Evolutionary conservation across 1,140 invertebrate species (phyloP).

Genomic region (Drosophila athabasca): DNA sequence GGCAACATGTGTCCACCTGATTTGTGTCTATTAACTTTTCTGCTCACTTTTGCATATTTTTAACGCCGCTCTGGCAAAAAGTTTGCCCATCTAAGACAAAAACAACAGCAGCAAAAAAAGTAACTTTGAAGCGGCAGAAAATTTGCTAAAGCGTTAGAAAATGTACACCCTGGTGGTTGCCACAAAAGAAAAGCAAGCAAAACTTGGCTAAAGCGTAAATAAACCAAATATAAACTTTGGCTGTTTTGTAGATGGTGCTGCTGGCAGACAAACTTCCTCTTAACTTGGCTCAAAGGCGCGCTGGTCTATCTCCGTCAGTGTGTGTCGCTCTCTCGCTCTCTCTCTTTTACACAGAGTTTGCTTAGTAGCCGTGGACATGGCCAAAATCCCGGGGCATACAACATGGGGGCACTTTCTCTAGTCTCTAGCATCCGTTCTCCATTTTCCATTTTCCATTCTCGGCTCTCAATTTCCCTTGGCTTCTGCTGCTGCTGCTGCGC

Average conservation of each 20-base stretch:
- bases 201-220: conserved; percentile 79
- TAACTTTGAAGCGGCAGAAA: conserved; percentile 46
- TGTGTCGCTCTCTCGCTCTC: conserved; percentile 43
- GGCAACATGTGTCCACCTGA: conserved; percentile 53
- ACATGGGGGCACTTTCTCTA: conserved; percentile 57
- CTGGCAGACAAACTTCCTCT: conserved; percentile 70
- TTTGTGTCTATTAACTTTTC: conserved; percentile 59
- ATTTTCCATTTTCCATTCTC: conserved; percentile 11
- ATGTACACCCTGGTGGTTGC: conserved; percentile 49
- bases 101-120: conserved; percentile 8
- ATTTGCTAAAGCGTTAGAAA: conserved; percentile 78
- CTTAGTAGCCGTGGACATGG: conserved; percentile 58
- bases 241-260: conserved; percentile 28
- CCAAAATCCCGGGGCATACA: conserved; percentile 29
- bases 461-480: conserved; percentile 4
- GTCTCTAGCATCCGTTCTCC: conserved; percentile 5
- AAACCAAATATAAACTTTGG: conserved; percentile 79
- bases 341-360: conserved; percentile 47
- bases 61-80: conserved; percentile 51
- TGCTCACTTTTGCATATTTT: conserved; percentile 55
- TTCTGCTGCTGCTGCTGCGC: conserved; percentile 9
- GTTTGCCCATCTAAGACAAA: conserved; percentile 65
- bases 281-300: conserved; percentile 56
- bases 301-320: neutral
- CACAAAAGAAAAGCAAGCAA: conserved; percentile 30